phyloP scores from a whole-genome alignment of 2,797 vertebrate genomes.

The Huso huso region DNA sequence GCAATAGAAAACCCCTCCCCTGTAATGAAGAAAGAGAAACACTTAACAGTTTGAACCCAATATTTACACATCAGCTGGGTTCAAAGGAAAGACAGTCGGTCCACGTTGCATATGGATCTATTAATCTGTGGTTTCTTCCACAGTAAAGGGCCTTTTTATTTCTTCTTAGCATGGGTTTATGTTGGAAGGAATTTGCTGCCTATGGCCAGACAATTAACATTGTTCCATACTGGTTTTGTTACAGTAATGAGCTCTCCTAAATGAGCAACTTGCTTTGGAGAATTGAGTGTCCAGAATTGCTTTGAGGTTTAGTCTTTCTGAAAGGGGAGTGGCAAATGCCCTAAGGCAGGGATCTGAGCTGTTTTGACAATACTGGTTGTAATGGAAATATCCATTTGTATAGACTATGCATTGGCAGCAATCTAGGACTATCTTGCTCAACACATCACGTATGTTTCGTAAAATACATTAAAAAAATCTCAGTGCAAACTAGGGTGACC shows the following conservation, averaged over 20 bases:
- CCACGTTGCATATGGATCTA: not conserved
- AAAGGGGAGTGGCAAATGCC: slow-evolving; percentile 12
- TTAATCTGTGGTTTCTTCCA: not conserved
- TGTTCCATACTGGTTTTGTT: slow-evolving; percentile 1
- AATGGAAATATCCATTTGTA: slow-evolving; percentile 11
- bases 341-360: too few species aligned
- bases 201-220: not conserved
- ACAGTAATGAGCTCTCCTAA: not conserved
- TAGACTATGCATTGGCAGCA: too few species aligned
- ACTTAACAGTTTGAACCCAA: not conserved
- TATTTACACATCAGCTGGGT: slow-evolving; percentile 1
- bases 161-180: not conserved
- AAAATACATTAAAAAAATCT: slow-evolving; percentile 33
- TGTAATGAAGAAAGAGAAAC: not conserved
- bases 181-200: not conserved
- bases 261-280: not conserved
- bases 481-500: slow-evolving; percentile 14
- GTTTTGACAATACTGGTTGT: too few species aligned
- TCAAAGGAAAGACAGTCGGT: not conserved
- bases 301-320: not conserved
- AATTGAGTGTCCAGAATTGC: not conserved
- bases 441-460: slow-evolving; percentile 36
- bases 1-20: slow-evolving; percentile 17
- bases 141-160: not conserved
- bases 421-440: too few species aligned